These are phyloP conservation scores for Machaerirhynchus nigripectus DNA, from an alignment of 2,113 vertebrate genomes.

Conservation along the genomic window DNA sequence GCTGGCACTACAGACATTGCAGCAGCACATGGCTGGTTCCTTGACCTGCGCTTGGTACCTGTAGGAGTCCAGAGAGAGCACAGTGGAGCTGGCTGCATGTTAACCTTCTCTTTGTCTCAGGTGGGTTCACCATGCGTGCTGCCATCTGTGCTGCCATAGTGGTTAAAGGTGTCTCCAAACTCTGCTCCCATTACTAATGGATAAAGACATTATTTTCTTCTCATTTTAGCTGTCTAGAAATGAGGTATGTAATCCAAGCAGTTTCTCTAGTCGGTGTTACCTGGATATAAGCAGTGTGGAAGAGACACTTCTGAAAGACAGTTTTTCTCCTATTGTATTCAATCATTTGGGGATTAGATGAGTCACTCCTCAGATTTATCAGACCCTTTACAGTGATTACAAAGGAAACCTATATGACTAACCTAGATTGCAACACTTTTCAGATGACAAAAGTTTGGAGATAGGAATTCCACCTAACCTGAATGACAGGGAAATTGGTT, in stretches of 20 bases:
- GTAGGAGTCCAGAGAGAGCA: background rate
- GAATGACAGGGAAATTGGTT: background rate
- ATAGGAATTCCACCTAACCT: background rate
- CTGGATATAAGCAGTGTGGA: background rate
- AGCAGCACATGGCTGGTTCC: background rate
- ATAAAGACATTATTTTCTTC: background rate
- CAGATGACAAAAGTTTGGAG: background rate
- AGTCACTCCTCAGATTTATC: background rate
- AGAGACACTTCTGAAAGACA: background rate
- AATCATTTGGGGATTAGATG: background rate
- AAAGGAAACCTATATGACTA: background rate
- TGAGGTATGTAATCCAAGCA: background rate
- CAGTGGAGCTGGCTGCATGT: rapidly evolving
- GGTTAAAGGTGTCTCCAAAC: background rate
- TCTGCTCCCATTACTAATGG: background rate
- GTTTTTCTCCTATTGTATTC: background rate
- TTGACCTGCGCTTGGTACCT: background rate
- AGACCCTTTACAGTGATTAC: background rate
- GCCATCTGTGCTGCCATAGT: background rate
- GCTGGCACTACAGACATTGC: background rate
- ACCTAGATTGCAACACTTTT: background rate
- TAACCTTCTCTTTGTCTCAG: background rate
- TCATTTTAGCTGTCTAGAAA: background rate
- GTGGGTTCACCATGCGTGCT: background rate
- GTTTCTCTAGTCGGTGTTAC: background rate